phyloP scores from a whole-genome alignment of 2,797 vertebrate species.

The Anguilla obscura region DNA sequence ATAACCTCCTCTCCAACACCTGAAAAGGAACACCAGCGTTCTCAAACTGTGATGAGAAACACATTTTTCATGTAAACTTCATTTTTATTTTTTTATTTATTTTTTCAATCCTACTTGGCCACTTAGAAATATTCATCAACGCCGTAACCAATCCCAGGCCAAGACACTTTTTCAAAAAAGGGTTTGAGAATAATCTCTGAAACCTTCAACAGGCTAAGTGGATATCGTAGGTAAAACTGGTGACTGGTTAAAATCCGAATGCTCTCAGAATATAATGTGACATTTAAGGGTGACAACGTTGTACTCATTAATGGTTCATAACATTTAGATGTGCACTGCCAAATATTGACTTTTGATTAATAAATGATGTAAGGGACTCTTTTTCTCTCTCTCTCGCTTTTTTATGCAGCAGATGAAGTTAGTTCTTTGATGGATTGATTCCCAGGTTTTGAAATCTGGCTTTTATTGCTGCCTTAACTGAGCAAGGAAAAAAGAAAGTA shows the following conservation, averaged over 20 bases:
- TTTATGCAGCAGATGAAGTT: neutral
- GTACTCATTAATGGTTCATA: slow-evolving; percentile 8
- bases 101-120: neutral
- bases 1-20: neutral
- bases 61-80: neutral
- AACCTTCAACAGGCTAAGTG: neutral
- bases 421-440: neutral
- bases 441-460: neutral
- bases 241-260: neutral
- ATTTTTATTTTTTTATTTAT: neutral
- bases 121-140: neutral
- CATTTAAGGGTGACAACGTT: slow-evolving; percentile 7
- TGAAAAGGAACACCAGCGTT: neutral
- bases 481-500: neutral
- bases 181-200: neutral
- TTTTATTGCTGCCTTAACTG: neutral
- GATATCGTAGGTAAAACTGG: neutral
- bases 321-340: neutral
- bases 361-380: neutral
- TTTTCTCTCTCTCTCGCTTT: neutral
- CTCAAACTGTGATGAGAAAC: slow-evolving; percentile 2
- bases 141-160: neutral
- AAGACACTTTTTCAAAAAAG: neutral
- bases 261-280: neutral
- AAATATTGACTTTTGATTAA: slow-evolving; percentile 10